A percentile compares a stretch with the other conserved stretches of the same genome.
Evolutionary conservation across 1,140 invertebrate genomes (phyloP).

Genomic region (Trinorchestia longiramus): DNA sequence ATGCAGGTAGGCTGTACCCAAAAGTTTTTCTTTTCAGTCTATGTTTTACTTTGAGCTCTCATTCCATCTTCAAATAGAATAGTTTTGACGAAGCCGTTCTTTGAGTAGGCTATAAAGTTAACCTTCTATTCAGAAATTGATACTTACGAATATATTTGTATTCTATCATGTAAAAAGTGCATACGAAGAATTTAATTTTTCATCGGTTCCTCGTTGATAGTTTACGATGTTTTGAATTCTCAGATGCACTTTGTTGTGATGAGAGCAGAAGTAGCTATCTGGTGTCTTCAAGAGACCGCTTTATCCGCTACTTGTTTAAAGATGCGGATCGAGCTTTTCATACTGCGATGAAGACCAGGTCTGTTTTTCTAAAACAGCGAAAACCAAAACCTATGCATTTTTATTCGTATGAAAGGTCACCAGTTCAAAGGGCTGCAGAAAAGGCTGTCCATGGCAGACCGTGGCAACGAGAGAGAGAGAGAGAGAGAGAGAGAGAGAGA

Average conservation of each 20-base stretch:
- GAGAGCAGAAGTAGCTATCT: no score
- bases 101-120: background rate
- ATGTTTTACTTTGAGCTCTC: background rate
- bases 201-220: background rate
- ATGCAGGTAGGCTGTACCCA: background rate
- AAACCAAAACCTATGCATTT: conserved; percentile 1
- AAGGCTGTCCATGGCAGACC: background rate
- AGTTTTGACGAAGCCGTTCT: background rate
- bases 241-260: no score
- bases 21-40: background rate
- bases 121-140: background rate
- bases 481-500: background rate
- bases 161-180: background rate
- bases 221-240: no score
- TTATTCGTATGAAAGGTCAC: background rate
- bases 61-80: background rate
- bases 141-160: background rate
- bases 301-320: background rate
- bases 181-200: background rate
- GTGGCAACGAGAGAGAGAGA: background rate
- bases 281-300: background rate
- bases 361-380: background rate
- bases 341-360: background rate
- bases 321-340: background rate
- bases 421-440: background rate